Base-by-base conservation (phyloP, 1,140 invertebrate species). In the Mylabris phalerata region DNA sequence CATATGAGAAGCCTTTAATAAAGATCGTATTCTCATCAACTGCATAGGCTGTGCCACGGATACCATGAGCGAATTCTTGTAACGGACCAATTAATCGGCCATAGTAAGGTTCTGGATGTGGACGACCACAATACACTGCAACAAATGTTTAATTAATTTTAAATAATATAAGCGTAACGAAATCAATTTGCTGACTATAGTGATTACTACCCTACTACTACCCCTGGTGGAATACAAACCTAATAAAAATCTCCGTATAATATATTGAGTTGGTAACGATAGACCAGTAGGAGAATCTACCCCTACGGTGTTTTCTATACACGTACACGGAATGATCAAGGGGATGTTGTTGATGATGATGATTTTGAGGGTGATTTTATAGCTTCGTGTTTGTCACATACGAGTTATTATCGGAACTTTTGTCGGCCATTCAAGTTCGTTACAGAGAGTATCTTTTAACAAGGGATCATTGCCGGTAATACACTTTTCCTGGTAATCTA, bases 1-100 rank as follows among this genome's bases (percentile, higher is more conserved):
- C 91, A 68, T 94, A 95, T 3, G 79, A 84, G 72, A 95, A 94
- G 40, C 84, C 86, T 68, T 89, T 87, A 57, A 95, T 86, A 75
- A 89, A 93, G 52, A 95, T 79, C 13, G 89, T 93, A 61, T 81
- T 85, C 67, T 95, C 92, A 68, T 94, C 91, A 2, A 93, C 87
- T 0, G 89, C 90, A 74, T 91, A 94, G 5, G 87, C 88, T 1
- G 80, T 82, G 2, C 92, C 91, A 41, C 77, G 75, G 43, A 94
- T 88, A 32, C 83, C 83, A 62, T 93, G 89, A 1, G 84, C 87
- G 69, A 85, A 87, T 47, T 82, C 80, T 19, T 78, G 78, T 24
- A 83, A 84, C 43, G 69, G 73, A 59, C 90, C 90, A 26, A 93
- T 88, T 10, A 78, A 73, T 41, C 84, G 82, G 7, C 91, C 91